A percentile compares a stretch with the other conserved stretches of the same genome.
Conservation (phyloP, 1,140 invertebrate genomes). For the Leptopilina clavipes region DNA sequence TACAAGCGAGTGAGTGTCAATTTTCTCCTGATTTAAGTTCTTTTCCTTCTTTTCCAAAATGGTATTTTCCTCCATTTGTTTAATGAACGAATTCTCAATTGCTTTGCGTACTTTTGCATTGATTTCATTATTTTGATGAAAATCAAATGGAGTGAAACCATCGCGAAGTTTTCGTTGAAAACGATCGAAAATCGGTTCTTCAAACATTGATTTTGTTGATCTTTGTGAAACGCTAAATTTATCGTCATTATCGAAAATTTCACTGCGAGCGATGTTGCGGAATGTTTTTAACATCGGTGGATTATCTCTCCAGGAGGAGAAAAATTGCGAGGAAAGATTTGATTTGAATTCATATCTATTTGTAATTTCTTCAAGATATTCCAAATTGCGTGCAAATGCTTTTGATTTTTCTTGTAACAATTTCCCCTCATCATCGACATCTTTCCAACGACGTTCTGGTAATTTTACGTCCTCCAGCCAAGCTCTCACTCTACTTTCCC, state of each 20-base stretch:
- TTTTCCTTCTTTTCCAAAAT: conserved; percentile 48
- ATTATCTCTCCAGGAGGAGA: conserved; percentile 60
- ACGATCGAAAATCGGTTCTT: conserved; percentile 58
- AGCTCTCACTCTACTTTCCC: conserved; percentile 84
- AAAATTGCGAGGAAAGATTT: conserved; percentile 39
- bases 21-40: conserved; percentile 37
- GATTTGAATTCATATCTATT: conserved; percentile 54
- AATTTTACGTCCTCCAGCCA: conserved; percentile 85
- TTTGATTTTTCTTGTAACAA: conserved; percentile 60
- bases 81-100: conserved; percentile 72
- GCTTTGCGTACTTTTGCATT: conserved; percentile 65
- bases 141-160: conserved; percentile 35
- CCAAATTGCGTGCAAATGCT: conserved; percentile 58
- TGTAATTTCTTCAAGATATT: conserved; percentile 61
- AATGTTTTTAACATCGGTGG: conserved; percentile 63
- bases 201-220: conserved; percentile 68
- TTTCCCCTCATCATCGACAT: conserved; percentile 55
- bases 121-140: conserved; percentile 46
- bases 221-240: conserved; percentile 58
- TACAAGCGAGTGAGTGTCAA: too few species aligned
- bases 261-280: conserved; percentile 63
- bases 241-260: conserved; percentile 67
- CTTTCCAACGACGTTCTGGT: conserved; percentile 58
- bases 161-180: conserved; percentile 47
- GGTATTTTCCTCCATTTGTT: conserved; percentile 66